Percentiles rank a stretch among this genome's conserved stretches.
Evolutionary conservation across 92 coral and sea anemone genomes (phyloP).

Genomic region (Phenganax stokvisi): DNA sequence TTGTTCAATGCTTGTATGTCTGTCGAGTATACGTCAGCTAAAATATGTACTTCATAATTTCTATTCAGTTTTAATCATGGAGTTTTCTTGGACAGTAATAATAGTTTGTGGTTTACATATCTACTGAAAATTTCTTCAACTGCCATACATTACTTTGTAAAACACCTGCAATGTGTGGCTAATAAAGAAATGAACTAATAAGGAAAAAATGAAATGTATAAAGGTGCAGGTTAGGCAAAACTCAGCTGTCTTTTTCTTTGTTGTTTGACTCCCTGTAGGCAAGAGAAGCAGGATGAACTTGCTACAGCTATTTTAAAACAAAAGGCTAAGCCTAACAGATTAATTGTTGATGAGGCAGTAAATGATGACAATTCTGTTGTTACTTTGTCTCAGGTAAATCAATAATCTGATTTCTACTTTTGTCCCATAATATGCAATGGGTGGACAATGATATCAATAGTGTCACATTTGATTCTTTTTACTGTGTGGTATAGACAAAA

Average conservation of each 20-base stretch:
- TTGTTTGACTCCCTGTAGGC: conserved; percentile 2
- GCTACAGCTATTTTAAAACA: conserved; percentile 93
- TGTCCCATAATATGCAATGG: not conserved
- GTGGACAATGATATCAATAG: not conserved
- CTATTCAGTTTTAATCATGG: not conserved
- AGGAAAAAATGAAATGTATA: not conserved
- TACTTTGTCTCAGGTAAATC: conserved; percentile 85
- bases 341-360: conserved; percentile 93
- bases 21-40: not conserved
- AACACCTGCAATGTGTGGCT: not conserved
- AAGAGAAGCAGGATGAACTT: conserved; percentile 74
- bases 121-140: not conserved
- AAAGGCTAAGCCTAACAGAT: conserved; percentile 83
- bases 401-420: not conserved
- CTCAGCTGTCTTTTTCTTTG: conserved; percentile 14
- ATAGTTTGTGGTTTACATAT: not conserved
- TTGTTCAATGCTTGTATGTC: not conserved
- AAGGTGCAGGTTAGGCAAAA: not conserved
- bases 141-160: not conserved
- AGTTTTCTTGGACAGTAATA: not conserved
- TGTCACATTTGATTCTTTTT: conserved; percentile 18
- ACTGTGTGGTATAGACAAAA: conserved; percentile 55
- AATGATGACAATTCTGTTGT: conserved; percentile 99
- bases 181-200: not conserved
- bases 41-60: not conserved